A percentile compares a stretch with the other conserved stretches of the same genome.
Conservation (phyloP, 1,140 invertebrate species). For the Drosophila navojoa region DNA sequence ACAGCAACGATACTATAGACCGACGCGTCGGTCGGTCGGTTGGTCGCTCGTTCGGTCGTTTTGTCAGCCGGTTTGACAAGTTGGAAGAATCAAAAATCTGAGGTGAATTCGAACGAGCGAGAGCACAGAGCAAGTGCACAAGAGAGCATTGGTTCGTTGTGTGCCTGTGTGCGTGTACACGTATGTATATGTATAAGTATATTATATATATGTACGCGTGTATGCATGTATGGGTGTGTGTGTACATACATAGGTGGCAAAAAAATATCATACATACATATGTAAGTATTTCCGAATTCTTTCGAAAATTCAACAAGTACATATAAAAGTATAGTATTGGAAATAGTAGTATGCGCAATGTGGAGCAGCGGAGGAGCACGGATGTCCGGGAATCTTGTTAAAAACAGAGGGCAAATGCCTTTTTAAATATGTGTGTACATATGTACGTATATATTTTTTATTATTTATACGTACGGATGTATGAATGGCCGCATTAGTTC, state of each 20-base stretch:
- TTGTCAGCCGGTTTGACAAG: constrained; percentile 81
- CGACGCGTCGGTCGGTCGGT: constrained; percentile 40
- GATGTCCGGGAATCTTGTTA: background rate
- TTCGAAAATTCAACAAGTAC: constrained; percentile 54
- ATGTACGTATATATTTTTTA: no score
- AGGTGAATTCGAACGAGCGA: constrained; percentile 62
- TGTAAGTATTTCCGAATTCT: constrained; percentile 55
- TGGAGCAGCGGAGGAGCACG: background rate
- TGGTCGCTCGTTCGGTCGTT: constrained; percentile 55
- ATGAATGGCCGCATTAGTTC: background rate
- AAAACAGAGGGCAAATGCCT: no score
- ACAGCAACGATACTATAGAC: constrained; percentile 42
- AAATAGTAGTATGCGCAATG: background rate
- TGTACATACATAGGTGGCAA: constrained; percentile 16
- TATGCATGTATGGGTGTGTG: background rate
- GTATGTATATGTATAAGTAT: background rate
- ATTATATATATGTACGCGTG: background rate
- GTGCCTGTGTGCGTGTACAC: background rate
- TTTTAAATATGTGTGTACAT: no score
- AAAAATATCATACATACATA: no score
- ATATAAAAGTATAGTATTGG: constrained; percentile 25
- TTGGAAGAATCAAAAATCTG: constrained; percentile 81
- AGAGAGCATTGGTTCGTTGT: constrained; percentile 28
- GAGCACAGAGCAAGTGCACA: constrained; percentile 43
- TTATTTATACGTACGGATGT: background rate